Percentiles rank a stretch among this genome's conserved stretches.
Evolutionary conservation across 2,888 invertebrate species (phyloP).

Genomic region (Actias luna): DNA sequence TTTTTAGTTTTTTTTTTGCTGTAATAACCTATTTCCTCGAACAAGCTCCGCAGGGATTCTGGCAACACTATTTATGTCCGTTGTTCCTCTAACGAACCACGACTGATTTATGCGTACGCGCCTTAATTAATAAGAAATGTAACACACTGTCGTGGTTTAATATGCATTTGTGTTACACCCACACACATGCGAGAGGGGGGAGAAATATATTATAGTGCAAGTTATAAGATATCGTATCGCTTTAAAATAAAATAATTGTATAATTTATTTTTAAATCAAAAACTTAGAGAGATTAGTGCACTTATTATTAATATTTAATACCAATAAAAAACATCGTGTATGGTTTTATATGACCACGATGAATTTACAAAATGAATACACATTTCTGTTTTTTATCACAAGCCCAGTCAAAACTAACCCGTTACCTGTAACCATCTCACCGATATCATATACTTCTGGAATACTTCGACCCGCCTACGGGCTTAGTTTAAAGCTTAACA

Average conservation of each 20-base stretch:
- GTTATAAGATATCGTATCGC: slow-evolving; percentile 22
- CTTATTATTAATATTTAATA: too few relatives aligned
- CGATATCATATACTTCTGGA: too few relatives aligned
- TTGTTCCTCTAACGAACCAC: slow-evolving; percentile 75
- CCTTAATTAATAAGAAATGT: slow-evolving; percentile 79
- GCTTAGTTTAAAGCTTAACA: too few relatives aligned
- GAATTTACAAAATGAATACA: too few relatives aligned
- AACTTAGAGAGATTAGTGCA: not conserved
- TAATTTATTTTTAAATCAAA: not conserved
- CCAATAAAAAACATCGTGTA: too few relatives aligned
- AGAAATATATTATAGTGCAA: slow-evolving; percentile 29
- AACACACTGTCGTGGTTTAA: slow-evolving; percentile 54
- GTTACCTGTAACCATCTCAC: too few relatives aligned
- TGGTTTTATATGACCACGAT: too few relatives aligned
- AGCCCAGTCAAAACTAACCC: too few relatives aligned
- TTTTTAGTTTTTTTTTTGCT: not conserved
- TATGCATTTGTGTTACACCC: slow-evolving; percentile 41
- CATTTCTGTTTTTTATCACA: too few relatives aligned
- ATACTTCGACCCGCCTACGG: too few relatives aligned
- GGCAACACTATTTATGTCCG: slow-evolving; percentile 27
- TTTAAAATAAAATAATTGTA: not conserved
- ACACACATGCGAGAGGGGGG: slow-evolving; percentile 31
- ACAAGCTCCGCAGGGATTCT: not conserved
- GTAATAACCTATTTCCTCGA: slow-evolving; percentile 8
- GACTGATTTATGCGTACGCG: slow-evolving; percentile 78